Percentiles rank a stretch among this genome's conserved stretches.
These are phyloP conservation scores for Subacronicta megacephala DNA, from an alignment of 2,888 invertebrate species.

Conservation along the genomic window DNA sequence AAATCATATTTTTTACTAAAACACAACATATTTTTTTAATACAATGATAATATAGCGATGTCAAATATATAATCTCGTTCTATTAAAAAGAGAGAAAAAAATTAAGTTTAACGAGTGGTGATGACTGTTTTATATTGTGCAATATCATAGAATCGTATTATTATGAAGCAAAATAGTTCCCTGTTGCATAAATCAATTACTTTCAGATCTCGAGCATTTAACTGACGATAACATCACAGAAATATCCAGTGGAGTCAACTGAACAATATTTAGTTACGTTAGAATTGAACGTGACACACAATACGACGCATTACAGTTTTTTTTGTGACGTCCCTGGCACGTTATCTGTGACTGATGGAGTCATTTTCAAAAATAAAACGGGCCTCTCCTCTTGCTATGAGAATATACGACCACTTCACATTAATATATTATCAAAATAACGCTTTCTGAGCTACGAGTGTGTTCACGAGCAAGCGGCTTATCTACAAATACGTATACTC, in stretches of 20 bases:
- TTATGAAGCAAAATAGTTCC: conserved; percentile 20
- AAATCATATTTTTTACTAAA: conserved; percentile 30
- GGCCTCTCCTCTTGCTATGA: conserved; percentile 74
- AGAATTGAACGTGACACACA: conserved; percentile 77
- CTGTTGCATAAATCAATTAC: conserved; percentile 57
- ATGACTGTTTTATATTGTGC: conserved; percentile 34
- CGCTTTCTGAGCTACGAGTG: conserved; percentile 71
- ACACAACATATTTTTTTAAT: conserved; percentile 21
- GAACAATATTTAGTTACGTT: conserved; percentile 81
- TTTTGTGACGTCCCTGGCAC: conserved; percentile 76
- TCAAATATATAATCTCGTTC: conserved; percentile 33
- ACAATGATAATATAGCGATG: conserved; percentile 36
- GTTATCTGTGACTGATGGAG: conserved; percentile 87
- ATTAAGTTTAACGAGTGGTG: conserved; percentile 19
- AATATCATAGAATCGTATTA: conserved; percentile 30
- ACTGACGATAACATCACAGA: conserved; percentile 71
- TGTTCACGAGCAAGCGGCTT: conserved; percentile 67
- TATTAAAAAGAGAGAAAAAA: conserved; percentile 31
- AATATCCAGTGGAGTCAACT: conserved; percentile 67
- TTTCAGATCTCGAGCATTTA: conserved; percentile 52
- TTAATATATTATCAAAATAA: conserved; percentile 86
- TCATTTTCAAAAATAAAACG: conserved; percentile 88
- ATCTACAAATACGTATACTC: conserved; percentile 76
- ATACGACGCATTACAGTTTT: conserved; percentile 75
- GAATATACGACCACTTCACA: conserved; percentile 82